Evolutionary conservation across 2,797 vertebrate genomes (phyloP).

Genomic region (Tolypeutes matacus): DNA sequence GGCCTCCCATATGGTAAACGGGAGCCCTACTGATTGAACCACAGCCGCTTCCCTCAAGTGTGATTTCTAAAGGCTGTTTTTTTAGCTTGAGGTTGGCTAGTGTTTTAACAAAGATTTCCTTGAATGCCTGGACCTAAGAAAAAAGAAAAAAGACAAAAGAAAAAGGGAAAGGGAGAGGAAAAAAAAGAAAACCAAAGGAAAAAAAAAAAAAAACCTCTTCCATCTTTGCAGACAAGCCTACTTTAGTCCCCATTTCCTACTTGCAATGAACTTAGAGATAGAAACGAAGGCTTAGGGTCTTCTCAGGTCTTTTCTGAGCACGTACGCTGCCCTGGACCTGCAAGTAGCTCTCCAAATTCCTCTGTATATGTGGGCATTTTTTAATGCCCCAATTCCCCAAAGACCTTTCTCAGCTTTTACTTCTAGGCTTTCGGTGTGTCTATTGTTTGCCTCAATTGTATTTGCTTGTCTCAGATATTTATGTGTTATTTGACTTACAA

Average conservation of each 20-base stretch:
- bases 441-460: neutral
- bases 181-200: neutral
- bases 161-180: neutral
- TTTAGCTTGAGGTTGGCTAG: neutral
- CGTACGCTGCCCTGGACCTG: neutral
- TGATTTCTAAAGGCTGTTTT: neutral
- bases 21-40: too few species aligned
- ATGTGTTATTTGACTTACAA: neutral
- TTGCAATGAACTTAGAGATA: neutral
- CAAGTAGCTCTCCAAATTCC: neutral
- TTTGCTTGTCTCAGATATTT: neutral
- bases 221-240: neutral
- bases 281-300: neutral
- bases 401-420: neutral
- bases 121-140: neutral
- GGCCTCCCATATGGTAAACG: too few species aligned
- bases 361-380: neutral
- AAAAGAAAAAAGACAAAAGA: too few species aligned
- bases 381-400: neutral
- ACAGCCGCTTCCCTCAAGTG: too few species aligned
- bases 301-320: neutral
- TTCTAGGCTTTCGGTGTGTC: neutral
- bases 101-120: neutral
- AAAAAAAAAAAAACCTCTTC: neutral
- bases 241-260: neutral